Conservation (phyloP, 2,888 invertebrate genomes). For the Andrena praecox region DNA sequence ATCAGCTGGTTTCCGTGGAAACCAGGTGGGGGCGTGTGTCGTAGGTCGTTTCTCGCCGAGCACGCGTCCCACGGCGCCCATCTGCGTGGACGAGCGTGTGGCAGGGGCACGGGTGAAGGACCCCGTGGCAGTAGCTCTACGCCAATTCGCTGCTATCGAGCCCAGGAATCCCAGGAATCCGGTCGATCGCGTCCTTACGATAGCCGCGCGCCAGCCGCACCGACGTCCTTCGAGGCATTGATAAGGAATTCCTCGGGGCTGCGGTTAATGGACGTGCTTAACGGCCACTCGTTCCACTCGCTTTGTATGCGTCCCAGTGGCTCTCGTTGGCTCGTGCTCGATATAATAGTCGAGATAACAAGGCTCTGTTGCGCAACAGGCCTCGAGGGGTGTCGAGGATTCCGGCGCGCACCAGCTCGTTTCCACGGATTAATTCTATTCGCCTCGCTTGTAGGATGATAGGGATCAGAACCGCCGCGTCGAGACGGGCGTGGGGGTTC, state of each 20-base stretch:
- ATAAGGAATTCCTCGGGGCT: slow-evolving; percentile 55
- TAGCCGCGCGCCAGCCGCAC: slow-evolving; percentile 1
- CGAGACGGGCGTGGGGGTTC: slow-evolving; percentile 9
- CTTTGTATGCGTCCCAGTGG: background rate
- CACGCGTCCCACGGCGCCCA: slow-evolving; percentile 2
- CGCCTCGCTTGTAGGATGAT: background rate
- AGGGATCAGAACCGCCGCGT: slow-evolving; percentile 5
- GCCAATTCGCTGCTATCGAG: slow-evolving; percentile 48
- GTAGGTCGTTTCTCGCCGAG: slow-evolving; percentile 49
- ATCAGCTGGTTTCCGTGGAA: slow-evolving; percentile 56
- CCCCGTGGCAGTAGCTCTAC: slow-evolving; percentile 22
- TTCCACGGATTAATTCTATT: background rate
- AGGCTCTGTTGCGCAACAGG: slow-evolving; percentile 3
- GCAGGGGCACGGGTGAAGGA: slow-evolving; percentile 63
- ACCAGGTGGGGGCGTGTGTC: slow-evolving; percentile 54
- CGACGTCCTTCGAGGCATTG: slow-evolving; percentile 47
- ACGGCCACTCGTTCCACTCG: slow-evolving; percentile 15
- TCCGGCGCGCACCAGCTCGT: background rate
- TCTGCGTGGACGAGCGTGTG: slow-evolving; percentile 15
- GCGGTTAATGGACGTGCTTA: slow-evolving; percentile 50
- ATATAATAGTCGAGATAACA: slow-evolving; percentile 15
- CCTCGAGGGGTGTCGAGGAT: background rate
- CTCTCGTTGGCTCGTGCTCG: slow-evolving; percentile 8
- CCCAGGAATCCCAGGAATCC: slow-evolving; percentile 52
- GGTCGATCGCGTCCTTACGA: slow-evolving; percentile 49